These are phyloP conservation scores for Drosophila cardini DNA, from an alignment of 1,140 invertebrate species.

Conservation along the genomic window DNA sequence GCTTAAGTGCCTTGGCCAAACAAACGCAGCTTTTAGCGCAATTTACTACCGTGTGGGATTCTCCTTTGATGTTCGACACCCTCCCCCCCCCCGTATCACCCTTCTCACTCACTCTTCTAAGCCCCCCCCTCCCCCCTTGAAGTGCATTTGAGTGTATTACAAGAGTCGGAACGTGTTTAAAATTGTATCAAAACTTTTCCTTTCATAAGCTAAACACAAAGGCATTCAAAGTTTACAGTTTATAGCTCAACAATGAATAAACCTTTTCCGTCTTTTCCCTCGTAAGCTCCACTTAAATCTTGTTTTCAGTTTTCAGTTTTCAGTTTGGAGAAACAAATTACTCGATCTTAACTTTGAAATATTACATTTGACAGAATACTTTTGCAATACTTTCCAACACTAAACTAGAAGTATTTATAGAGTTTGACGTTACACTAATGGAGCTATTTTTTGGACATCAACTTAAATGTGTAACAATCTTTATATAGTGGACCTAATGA, in stretches of 20 bases:
- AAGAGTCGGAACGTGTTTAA: conserved; percentile 8
- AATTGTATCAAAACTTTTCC: conserved; percentile 15
- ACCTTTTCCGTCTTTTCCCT: neutral
- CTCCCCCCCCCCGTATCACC: too few species aligned
- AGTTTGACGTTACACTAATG: too few species aligned
- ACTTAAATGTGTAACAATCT: too few species aligned
- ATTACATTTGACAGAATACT: too few species aligned
- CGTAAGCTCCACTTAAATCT: conserved; percentile 9
- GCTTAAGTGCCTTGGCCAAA: conserved; percentile 45
- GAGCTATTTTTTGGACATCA: too few species aligned
- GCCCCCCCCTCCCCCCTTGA: conserved; percentile 4
- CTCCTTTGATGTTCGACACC: conserved; percentile 35
- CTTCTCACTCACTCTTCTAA: too few species aligned
- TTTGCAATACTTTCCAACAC: too few species aligned
- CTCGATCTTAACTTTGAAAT: too few species aligned
- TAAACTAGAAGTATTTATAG: too few species aligned
- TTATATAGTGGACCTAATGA: too few species aligned
- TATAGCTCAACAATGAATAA: conserved; percentile 2
- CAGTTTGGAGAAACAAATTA: neutral
- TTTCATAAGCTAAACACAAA: conserved; percentile 15
- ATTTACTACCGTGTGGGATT: conserved; percentile 38
- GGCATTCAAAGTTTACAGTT: conserved; percentile 14
- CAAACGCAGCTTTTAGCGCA: conserved; percentile 46
- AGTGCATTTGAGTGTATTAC: conserved; percentile 32
- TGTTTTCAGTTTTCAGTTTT: too few species aligned